A percentile compares a stretch with the other conserved stretches of the same genome.
These are phyloP conservation scores for Drosophila gunungcola DNA, from an alignment of 1,140 invertebrate species.

Conservation along the genomic window DNA sequence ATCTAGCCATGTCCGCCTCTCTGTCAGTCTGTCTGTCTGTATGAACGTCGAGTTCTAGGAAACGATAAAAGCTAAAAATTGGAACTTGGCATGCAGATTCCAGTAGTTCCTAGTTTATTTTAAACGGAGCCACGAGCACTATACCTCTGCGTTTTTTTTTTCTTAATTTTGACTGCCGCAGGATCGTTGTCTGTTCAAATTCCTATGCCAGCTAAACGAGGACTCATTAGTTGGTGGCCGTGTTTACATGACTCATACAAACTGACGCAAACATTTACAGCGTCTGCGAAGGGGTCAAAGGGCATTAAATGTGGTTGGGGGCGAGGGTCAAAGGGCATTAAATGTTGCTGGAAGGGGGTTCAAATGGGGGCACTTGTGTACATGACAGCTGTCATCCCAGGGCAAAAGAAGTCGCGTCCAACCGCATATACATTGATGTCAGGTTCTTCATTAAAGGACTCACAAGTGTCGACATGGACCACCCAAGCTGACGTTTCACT, in stretches of 20 bases:
- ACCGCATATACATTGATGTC: slow-evolving; percentile 48
- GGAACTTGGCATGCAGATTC: no score
- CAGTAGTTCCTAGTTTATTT: background rate
- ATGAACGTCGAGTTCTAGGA: no score
- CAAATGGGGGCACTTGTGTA: slow-evolving; percentile 15
- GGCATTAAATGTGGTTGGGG: slow-evolving; percentile 2
- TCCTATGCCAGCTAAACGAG: slow-evolving; percentile 1
- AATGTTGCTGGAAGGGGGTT: background rate
- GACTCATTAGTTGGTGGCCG: slow-evolving; percentile 38
- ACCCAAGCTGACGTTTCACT: slow-evolving; percentile 13
- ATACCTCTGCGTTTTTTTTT: background rate
- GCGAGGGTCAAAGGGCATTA: slow-evolving; percentile 9
- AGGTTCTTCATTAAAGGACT: slow-evolving; percentile 43
- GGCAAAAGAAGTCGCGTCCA: slow-evolving; percentile 1
- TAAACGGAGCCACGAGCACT: no score
- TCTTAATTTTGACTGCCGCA: background rate
- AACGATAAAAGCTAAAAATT: no score
- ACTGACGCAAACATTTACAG: slow-evolving; percentile 7
- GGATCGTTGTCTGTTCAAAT: slow-evolving; percentile 5
- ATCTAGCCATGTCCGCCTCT: no score
- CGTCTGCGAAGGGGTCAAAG: slow-evolving; percentile 12
- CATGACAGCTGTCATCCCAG: slow-evolving; percentile 13
- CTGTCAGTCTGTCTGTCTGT: no score
- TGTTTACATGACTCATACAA: slow-evolving; percentile 30
- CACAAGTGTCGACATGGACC: slow-evolving; percentile 33